Base-by-base conservation (phyloP, 2,797 vertebrate species). In the Sylvia borin region DNA sequence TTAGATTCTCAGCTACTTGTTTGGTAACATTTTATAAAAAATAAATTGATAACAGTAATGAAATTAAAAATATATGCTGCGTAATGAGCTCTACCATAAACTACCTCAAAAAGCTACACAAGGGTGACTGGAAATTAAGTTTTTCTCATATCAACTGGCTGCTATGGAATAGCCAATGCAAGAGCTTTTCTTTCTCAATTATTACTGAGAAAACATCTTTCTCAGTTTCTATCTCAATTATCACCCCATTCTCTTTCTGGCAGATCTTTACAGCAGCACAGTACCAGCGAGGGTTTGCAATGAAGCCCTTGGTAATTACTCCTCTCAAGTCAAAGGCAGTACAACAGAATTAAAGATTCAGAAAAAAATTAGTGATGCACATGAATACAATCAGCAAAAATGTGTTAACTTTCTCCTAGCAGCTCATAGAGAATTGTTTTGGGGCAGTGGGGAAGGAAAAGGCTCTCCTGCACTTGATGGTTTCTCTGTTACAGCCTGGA, bases 221-320 rank as follows among this genome's bases (percentile, higher is more conserved):
- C 47, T 48, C 47, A 48, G 14, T 85, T 85, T 38, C 31, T 34
- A 70, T 74, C 48, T 83, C 91, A 93, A 93, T 91, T 89, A 84
- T 22, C 55, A 92, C 61, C 60, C 85, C 54, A 31, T 21, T 90
- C 53, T 75, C 60, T 82, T 90, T 92, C 92, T 92, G 90, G 80
- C 47, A 96, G 94, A 95, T n/a, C 24, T 53, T 76, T 76, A 53
- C 42, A 95, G 62, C 27, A 72, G 51, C 72, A 85, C 51, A 11
- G 15, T 16, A 73, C 64, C 50, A 85, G 42, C 0, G 1, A 54
- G 83, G 25, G 64, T 65, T 73, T 83, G 11, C 84, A 97, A 93
- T 61, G 64, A 96, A 96, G 40, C 32, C 34, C 34, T 45, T 85
- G 72, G 79, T 77, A 96, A 97, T 97, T 91, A 86, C 43, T 94